Evolutionary conservation across 2,113 vertebrate genomes (phyloP).

Genomic region (Garra rufa): DNA sequence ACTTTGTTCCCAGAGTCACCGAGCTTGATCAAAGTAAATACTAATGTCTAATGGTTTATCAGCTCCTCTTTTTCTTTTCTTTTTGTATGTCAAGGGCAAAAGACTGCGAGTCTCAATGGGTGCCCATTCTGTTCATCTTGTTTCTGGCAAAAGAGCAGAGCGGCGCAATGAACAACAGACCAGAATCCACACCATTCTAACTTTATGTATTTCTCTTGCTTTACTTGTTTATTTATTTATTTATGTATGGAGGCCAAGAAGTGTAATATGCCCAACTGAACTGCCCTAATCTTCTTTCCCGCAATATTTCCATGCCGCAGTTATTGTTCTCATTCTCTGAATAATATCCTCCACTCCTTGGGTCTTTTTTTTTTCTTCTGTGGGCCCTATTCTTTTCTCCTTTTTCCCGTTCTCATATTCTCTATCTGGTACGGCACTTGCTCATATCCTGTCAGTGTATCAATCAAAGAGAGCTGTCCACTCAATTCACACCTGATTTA

Average conservation of each 20-base stretch:
- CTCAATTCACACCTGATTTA: constrained; percentile 99
- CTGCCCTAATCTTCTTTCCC: constrained; percentile 87
- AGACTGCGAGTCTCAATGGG: constrained; percentile 37
- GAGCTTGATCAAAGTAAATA: constrained; percentile 52
- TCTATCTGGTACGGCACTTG: constrained; percentile 60
- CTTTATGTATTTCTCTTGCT: constrained; percentile 72
- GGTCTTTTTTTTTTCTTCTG: constrained; percentile 55
- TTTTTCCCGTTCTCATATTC: constrained; percentile 63
- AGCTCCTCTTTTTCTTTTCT: constrained; percentile 48
- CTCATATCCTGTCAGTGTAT: constrained; percentile 97
- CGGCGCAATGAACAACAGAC: constrained; percentile 60
- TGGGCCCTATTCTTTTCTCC: constrained; percentile 31
- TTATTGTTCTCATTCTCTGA: constrained; percentile 96
- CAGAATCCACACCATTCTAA: constrained; percentile 72
- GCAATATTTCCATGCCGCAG: constrained; percentile 88
- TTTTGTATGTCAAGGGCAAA: constrained; percentile 39
- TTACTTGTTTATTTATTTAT: constrained; percentile 54
- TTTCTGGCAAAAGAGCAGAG: constrained; percentile 39
- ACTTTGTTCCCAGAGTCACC: constrained; percentile 19
- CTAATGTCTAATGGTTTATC: constrained; percentile 57
- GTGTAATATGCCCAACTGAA: constrained; percentile 85
- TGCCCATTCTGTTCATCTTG: constrained; percentile 29
- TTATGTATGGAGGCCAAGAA: constrained; percentile 24
- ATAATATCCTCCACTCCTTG: constrained; percentile 87
- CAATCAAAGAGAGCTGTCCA: constrained; percentile 99